phyloP scores from a whole-genome alignment of 1,140 invertebrate species.

The Subanguina moxae region DNA sequence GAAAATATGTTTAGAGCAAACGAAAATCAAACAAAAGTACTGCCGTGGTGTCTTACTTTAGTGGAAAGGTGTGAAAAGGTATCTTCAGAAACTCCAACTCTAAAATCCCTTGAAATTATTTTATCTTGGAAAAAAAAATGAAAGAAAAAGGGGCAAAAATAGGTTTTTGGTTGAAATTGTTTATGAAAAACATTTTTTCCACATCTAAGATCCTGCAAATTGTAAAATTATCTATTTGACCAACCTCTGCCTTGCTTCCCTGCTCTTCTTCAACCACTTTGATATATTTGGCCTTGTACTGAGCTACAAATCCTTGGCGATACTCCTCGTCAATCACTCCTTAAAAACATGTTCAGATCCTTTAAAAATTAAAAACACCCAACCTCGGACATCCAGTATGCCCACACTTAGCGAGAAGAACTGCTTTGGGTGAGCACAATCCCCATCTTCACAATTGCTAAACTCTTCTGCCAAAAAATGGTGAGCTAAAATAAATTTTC shows the following conservation, averaged over 20 bases:
- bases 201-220: not conserved
- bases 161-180: too few relatives aligned
- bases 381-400: not conserved
- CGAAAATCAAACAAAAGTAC: too few relatives aligned
- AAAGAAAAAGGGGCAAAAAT: too few relatives aligned
- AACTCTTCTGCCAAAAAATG: slow-evolving; percentile 25
- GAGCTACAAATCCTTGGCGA: not conserved
- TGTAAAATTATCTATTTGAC: not conserved
- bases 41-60: too few relatives aligned
- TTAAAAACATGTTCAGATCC: not conserved
- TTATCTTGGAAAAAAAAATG: too few relatives aligned
- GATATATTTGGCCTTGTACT: slow-evolving; percentile 11
- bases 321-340: not conserved
- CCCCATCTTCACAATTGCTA: not conserved
- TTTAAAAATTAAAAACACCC: not conserved
- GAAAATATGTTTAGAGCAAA: too few relatives aligned
- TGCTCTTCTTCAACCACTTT: slow-evolving; percentile 2
- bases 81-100: too few relatives aligned
- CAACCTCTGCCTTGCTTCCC: not conserved
- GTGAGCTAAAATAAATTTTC: slow-evolving; percentile 23
- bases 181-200: too few relatives aligned
- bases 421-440: not conserved
- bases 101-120: too few relatives aligned
- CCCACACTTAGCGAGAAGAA: slow-evolving; percentile 1
- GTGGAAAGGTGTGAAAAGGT: too few relatives aligned